These are phyloP conservation scores for Pomacea canaliculata DNA, from an alignment of 2,888 invertebrate species.

Conservation along the genomic window DNA sequence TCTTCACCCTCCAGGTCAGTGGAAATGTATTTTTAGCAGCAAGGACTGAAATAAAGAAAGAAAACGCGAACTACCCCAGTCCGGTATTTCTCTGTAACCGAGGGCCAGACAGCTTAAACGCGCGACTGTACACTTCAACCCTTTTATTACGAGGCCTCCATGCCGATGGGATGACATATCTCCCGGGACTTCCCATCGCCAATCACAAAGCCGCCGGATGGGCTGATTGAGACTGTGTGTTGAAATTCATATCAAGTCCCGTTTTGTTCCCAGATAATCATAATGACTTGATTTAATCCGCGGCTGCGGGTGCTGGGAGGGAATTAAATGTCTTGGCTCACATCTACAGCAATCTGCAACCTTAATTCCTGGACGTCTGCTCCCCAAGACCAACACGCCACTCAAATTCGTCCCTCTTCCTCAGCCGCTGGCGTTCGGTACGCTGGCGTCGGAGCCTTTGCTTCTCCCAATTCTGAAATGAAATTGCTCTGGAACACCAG, in stretches of 20 bases:
- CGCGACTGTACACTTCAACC: too few species aligned
- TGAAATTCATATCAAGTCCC: conserved; percentile 35
- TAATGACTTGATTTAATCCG: conserved; percentile 31
- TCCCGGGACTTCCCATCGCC: conserved; percentile 19
- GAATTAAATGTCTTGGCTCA: conserved; percentile 11
- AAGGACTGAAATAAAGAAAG: too few species aligned
- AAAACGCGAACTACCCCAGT: too few species aligned
- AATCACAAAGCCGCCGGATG: conserved; percentile 11
- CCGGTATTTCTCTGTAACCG: too few species aligned
- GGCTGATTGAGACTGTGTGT: conserved; percentile 29
- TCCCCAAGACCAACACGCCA: conserved; percentile 7
- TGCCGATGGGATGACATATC: conserved; percentile 18
- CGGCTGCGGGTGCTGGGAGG: conserved; percentile 3
- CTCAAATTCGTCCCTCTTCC: conserved; percentile 11
- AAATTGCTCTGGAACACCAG: too few species aligned
- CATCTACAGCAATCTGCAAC: conserved; percentile 14
- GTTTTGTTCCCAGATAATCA: conserved; percentile 29
- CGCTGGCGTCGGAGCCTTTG: not conserved
- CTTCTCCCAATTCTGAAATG: too few species aligned
- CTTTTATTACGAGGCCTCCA: too few species aligned
- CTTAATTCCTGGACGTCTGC: conserved; percentile 27
- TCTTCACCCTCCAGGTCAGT: too few species aligned
- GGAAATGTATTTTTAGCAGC: too few species aligned
- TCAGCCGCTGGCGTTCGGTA: conserved; percentile 3
- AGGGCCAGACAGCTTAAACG: too few species aligned